These are phyloP conservation scores for Leptopilina drosophilae DNA, from an alignment of 2,888 invertebrate genomes.

Conservation along the genomic window DNA sequence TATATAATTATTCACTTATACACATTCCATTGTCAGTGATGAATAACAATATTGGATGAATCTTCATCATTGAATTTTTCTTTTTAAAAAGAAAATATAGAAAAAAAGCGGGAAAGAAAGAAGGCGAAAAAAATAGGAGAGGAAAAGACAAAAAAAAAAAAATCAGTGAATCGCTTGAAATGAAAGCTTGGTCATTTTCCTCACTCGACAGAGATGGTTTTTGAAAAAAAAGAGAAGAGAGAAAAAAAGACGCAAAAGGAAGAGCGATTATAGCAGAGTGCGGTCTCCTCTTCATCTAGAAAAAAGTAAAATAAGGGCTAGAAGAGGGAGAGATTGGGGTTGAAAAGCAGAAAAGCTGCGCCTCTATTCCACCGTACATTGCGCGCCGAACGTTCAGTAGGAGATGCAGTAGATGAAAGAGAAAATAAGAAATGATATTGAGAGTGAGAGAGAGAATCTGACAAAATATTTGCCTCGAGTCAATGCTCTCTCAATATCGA, in stretches of 20 bases:
- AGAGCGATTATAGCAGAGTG: constrained; percentile 29
- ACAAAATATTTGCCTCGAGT: constrained; percentile 45
- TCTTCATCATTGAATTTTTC: not conserved
- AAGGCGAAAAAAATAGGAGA: not conserved
- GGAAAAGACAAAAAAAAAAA: constrained; percentile 13
- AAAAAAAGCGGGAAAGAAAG: too few relatives aligned
- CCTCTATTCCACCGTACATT: constrained; percentile 15
- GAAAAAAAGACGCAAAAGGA: constrained; percentile 21
- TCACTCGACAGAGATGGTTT: constrained; percentile 19
- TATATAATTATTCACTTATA: not conserved
- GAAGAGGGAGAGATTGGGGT: not conserved
- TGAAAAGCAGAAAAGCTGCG: constrained; percentile 29
- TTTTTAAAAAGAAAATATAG: too few relatives aligned
- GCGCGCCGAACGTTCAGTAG: constrained; percentile 4
- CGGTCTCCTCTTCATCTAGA: constrained; percentile 25
- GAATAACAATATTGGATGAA: constrained; percentile 3
- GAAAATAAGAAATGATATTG: constrained; percentile 8
- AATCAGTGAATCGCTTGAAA: constrained; percentile 18
- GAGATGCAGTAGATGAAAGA: constrained; percentile 28
- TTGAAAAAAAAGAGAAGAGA: constrained; percentile 2
- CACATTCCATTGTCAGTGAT: not conserved
- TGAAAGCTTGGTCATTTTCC: constrained; percentile 29
- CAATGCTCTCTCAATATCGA: constrained; percentile 44
- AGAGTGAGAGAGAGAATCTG: constrained; percentile 21
- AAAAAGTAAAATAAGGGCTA: constrained; percentile 30